Evolutionary conservation across 2,797 vertebrate genomes (phyloP).

Genomic region (Neostethus bicornis): DNA sequence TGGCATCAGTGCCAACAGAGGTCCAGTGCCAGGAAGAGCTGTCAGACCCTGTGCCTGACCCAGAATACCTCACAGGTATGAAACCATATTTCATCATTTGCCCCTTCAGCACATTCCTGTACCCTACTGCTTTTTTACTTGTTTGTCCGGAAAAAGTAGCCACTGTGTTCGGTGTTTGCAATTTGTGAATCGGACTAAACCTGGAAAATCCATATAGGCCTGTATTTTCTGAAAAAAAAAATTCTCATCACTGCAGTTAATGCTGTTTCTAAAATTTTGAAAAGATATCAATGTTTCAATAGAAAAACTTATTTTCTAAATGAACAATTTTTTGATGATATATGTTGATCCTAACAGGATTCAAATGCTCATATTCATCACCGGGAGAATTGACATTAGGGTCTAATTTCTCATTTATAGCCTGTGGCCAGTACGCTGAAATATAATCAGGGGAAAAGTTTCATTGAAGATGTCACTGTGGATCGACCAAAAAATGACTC

Average conservation of each 20-base stretch:
- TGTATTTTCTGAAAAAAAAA: too few relatives aligned
- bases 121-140: constrained; percentile 26
- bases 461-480: background rate
- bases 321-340: background rate
- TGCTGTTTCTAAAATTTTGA: background rate
- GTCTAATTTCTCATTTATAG: background rate
- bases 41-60: constrained; percentile 92
- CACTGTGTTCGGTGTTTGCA: background rate
- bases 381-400: background rate
- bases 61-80: constrained; percentile 93
- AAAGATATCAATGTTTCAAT: background rate
- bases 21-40: constrained; percentile 96
- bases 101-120: constrained; percentile 21
- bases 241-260: background rate
- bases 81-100: constrained; percentile 55
- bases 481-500: too few relatives aligned
- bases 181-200: too few relatives aligned
- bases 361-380: background rate
- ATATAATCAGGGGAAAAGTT: background rate
- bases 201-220: too few relatives aligned
- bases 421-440: background rate
- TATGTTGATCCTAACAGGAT: background rate
- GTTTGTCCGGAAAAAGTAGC: constrained; percentile 12
- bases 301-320: background rate
- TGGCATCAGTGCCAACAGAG: constrained; percentile 92